Conservation (phyloP, 2,113 vertebrate genomes). For the Progne subis region DNA sequence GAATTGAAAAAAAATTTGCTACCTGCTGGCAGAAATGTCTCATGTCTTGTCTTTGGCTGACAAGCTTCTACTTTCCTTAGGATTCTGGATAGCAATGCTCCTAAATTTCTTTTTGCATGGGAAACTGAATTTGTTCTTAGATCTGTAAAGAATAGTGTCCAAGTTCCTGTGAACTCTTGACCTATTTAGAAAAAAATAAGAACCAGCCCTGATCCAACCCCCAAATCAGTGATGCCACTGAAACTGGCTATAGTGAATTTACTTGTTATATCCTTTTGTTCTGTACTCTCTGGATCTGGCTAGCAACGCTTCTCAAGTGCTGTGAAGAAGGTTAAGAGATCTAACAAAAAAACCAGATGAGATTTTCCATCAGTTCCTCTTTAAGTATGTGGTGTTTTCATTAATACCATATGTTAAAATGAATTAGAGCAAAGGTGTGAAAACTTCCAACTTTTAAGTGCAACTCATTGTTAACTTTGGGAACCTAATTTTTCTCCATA, state of each 20-base stretch:
- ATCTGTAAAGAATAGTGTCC: neutral
- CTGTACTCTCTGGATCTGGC: neutral
- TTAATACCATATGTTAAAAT: neutral
- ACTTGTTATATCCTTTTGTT: neutral
- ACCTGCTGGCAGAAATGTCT: neutral
- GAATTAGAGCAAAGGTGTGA: neutral
- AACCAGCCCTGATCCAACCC: neutral
- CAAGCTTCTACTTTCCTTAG: neutral
- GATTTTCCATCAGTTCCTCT: neutral
- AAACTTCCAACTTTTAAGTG: neutral
- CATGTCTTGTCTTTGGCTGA: neutral
- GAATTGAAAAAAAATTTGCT: neutral
- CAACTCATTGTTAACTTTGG: neutral
- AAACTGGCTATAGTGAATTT: neutral
- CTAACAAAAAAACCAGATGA: neutral
- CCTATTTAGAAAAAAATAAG: neutral
- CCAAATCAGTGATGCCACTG: neutral
- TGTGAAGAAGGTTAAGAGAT: neutral
- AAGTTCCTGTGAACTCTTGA: neutral
- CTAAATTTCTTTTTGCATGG: neutral
- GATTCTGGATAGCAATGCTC: neutral
- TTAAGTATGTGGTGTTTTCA: neutral
- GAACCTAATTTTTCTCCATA: neutral
- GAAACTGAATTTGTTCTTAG: neutral
- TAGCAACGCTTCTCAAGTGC: neutral